These are phyloP conservation scores for Melanerpes aurifrons DNA, from an alignment of 2,113 vertebrate genomes.

Conservation along the genomic window DNA sequence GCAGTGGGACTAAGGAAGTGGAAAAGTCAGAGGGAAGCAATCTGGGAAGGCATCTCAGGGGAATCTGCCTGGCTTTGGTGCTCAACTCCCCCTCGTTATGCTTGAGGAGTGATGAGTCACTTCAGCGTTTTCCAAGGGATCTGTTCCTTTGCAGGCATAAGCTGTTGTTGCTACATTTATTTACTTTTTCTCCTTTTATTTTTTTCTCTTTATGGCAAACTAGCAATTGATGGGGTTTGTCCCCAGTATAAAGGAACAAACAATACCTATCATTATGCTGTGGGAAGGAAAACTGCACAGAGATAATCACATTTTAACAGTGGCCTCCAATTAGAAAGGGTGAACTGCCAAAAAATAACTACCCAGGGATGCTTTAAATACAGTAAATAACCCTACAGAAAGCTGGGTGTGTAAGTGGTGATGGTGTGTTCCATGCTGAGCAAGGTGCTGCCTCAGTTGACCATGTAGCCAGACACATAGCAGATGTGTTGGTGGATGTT, in stretches of 20 bases:
- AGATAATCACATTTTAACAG: background rate
- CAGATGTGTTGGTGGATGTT: rapidly evolving
- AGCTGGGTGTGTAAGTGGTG: background rate
- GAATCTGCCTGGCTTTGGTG: background rate
- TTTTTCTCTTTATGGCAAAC: slow-evolving; percentile 22
- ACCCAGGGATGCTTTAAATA: background rate
- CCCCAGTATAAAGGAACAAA: slow-evolving; percentile 8
- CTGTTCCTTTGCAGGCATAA: background rate
- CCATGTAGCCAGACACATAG: rapidly evolving
- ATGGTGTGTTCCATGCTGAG: background rate
- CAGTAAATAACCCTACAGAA: background rate
- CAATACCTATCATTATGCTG: background rate
- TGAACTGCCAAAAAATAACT: background rate
- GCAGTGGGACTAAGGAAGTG: background rate
- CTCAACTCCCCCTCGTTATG: background rate
- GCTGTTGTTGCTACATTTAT: background rate
- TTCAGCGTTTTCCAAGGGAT: background rate
- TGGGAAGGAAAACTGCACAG: rapidly evolving
- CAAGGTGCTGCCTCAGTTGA: background rate
- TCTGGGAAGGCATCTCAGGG: background rate
- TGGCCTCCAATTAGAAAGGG: background rate
- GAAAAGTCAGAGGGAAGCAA: background rate
- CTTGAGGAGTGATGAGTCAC: background rate
- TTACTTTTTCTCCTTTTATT: background rate
- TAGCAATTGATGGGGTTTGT: background rate